phyloP scores from a whole-genome alignment of 1,140 invertebrate genomes.

The Melitaea cinxia region DNA sequence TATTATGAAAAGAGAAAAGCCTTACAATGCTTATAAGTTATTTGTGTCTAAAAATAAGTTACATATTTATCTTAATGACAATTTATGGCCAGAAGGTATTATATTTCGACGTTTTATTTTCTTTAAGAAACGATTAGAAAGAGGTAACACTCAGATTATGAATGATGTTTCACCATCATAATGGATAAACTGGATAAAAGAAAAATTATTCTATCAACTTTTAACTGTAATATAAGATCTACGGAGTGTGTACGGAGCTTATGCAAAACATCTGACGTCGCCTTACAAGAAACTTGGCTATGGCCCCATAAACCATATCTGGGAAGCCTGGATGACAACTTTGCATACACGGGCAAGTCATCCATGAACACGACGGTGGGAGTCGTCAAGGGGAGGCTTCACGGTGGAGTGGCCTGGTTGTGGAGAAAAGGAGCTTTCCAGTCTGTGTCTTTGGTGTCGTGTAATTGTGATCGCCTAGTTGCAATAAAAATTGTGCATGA shows the following conservation, averaged over 20 bases:
- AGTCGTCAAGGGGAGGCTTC: background rate
- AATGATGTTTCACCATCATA: background rate
- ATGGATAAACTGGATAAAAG: background rate
- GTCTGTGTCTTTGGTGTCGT: slow-evolving; percentile 10
- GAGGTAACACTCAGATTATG: background rate
- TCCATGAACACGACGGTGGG: background rate
- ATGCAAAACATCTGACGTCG: background rate
- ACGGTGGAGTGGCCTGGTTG: slow-evolving; percentile 1
- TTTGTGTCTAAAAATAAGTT: background rate
- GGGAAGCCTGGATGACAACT: background rate
- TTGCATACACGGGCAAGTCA: too few relatives aligned
- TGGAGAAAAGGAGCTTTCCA: slow-evolving; percentile 9
- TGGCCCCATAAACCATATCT: background rate
- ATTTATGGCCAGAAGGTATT: slow-evolving; percentile 7
- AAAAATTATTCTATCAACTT: background rate
- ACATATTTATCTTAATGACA: background rate
- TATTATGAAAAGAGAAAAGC: slow-evolving; percentile 1
- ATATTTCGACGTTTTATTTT: background rate
- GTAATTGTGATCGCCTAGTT: slow-evolving; percentile 3
- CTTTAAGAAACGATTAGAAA: background rate
- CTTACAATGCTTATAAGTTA: background rate
- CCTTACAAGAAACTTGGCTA: background rate
- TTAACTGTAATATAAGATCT: background rate
- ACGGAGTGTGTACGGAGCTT: background rate
- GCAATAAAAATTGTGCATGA: too few relatives aligned